Percentiles rank a stretch among this genome's conserved stretches.
Conservation (phyloP, 2,113 vertebrate species). For the Brachyhypopomus occidentalis region DNA sequence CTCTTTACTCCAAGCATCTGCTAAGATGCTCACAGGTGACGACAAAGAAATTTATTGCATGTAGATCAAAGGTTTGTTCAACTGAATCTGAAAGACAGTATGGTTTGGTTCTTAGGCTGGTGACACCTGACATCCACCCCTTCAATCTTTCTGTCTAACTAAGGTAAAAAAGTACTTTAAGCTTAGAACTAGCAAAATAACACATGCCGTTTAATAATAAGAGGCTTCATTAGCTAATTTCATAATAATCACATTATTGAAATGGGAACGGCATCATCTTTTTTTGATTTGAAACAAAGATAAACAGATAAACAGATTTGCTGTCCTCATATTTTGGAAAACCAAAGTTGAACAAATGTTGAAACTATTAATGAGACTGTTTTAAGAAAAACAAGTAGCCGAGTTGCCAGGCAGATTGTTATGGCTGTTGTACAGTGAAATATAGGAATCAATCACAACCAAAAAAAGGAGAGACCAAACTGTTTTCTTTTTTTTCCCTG, state of each 20-base stretch:
- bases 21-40: constrained; percentile 42
- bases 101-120: constrained; percentile 40
- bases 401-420: constrained; percentile 16
- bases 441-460: constrained; percentile 17
- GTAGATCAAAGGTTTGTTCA: constrained; percentile 43
- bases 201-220: not conserved
- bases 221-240: not conserved
- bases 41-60: constrained; percentile 44
- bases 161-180: not conserved
- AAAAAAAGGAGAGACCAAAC: not conserved
- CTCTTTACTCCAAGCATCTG: constrained; percentile 5
- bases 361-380: constrained; percentile 29
- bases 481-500: not conserved
- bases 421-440: not conserved
- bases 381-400: constrained; percentile 10
- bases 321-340: constrained; percentile 20
- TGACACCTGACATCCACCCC: not conserved
- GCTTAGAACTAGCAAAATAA: not conserved
- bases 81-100: constrained; percentile 55
- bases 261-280: constrained; percentile 51
- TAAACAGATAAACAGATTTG: constrained; percentile 31
- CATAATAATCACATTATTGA: constrained; percentile 29
- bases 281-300: constrained; percentile 26
- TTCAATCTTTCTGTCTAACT: not conserved
- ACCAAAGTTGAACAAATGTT: constrained; percentile 1